A percentile compares a stretch with the other conserved stretches of the same genome.
Conservation (phyloP, 2,113 vertebrate genomes). For the Pipra filicauda region DNA sequence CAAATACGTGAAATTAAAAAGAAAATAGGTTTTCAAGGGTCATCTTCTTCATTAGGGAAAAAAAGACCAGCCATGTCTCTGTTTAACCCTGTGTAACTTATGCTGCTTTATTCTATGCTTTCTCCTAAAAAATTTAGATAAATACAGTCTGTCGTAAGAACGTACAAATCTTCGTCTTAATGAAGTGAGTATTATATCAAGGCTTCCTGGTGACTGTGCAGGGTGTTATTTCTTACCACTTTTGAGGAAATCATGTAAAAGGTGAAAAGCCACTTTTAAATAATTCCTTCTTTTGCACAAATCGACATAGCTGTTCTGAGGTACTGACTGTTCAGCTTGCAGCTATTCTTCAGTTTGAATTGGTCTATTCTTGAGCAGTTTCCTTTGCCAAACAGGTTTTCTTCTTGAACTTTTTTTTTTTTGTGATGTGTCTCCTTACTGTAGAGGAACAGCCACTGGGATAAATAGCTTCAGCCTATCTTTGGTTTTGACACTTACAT, state of each 20-base stretch:
- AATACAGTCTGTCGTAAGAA: not conserved
- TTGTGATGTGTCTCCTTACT: not conserved
- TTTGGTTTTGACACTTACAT: not conserved
- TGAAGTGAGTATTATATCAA: not conserved
- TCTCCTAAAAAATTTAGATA: not conserved
- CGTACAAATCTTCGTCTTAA: not conserved
- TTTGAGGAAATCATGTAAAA: rapidly evolving
- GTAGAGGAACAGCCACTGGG: not conserved
- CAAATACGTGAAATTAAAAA: not conserved
- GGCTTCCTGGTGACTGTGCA: not conserved
- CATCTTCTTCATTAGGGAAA: not conserved
- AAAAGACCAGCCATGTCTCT: rapidly evolving
- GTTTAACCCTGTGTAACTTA: not conserved
- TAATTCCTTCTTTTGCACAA: not conserved
- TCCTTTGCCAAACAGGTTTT: not conserved
- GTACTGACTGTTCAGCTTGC: not conserved
- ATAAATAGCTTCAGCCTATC: not conserved
- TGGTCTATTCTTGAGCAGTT: not conserved
- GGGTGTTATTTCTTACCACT: not conserved
- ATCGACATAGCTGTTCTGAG: not conserved
- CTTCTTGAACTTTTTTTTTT: not conserved
- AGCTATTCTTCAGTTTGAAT: not conserved
- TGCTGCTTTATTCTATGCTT: not conserved
- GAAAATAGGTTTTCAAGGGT: not conserved
- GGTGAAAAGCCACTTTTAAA: not conserved